Evolutionary conservation across 1,140 invertebrate genomes (phyloP).

Genomic region (Calephelis virginiensis): DNA sequence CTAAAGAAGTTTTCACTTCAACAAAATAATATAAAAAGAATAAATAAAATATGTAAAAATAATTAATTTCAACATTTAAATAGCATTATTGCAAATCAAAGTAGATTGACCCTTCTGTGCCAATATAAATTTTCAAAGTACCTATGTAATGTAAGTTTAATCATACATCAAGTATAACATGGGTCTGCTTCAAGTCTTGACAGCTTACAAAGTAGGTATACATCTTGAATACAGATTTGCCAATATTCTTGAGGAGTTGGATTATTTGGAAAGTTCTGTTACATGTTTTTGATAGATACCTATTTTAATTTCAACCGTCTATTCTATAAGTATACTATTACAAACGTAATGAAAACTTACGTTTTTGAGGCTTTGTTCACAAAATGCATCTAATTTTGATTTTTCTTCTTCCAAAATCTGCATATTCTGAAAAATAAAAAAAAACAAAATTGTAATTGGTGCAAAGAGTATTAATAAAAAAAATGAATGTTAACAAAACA

Average conservation of each 20-base stretch:
- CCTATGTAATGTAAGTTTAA: not conserved
- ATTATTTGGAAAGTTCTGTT: not conserved
- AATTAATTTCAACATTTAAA: too few species aligned
- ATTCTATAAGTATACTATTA: not conserved
- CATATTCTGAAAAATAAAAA: constrained; percentile 83
- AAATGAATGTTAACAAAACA: too few species aligned
- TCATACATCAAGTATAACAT: constrained; percentile 13
- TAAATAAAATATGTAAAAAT: too few species aligned
- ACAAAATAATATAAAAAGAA: too few species aligned
- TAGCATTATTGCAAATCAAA: too few species aligned
- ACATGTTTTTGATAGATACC: not conserved
- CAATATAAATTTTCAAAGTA: not conserved
- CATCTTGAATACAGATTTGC: constrained; percentile 10
- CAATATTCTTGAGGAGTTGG: not conserved
- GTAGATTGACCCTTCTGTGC: not conserved
- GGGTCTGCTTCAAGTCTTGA: constrained; percentile 4
- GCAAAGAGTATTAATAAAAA: too few species aligned
- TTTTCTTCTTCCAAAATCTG: constrained; percentile 94
- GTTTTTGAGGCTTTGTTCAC: constrained; percentile 93
- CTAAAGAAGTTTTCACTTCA: too few species aligned
- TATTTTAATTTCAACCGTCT: too few species aligned
- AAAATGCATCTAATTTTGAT: constrained; percentile 92
- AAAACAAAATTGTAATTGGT: too few species aligned
- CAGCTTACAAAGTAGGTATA: constrained; percentile 6
- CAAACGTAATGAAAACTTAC: constrained; percentile 80